Base-by-base conservation (phyloP, 2,797 vertebrate genomes). In the Erpetoichthys calabaricus region DNA sequence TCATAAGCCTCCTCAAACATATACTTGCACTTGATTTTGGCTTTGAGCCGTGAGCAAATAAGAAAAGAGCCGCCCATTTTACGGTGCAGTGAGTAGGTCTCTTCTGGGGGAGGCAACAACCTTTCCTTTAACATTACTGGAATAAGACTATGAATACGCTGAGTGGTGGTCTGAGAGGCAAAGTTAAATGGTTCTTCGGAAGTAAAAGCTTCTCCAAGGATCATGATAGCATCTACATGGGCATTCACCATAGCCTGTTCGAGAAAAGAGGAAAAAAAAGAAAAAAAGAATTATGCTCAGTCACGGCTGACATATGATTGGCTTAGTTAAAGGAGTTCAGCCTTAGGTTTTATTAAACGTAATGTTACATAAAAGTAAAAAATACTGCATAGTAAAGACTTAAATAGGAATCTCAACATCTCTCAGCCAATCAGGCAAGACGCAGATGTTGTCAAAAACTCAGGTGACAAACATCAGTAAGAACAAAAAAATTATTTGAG, bases 31-130 rank as follows among this genome's bases (percentile, higher is more conserved):
- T 68, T 7, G 58, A 99, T 86, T 67, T 84, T 75, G 4, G 92
- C 91, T 53, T 90, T 72, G 47, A 99, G 83, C 68, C 89, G 91
- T 56, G 95, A 92, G 79, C 96, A 99, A 80, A 99, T 97, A 53
- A 99, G 94, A 74, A 99, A 99, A 1, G 95, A 97, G 60, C 95
- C 95, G 0, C 92, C 94, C 94, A 99, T 98, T 80, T 99, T 99
- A 44, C 95, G 82, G 73, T 99, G 95, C 53, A 99, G 86, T 0
- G 95, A 98, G 69, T 99, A 99, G 6, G 94, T 97, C 75, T 99
- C 94, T 73, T 96, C 91, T 0, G 96, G 96, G 0, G 96, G 95
- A 2, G 96, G 94, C 7, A 93, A 62, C 2, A 99, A 90, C 3
- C 95, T 83, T 58, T 98, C 93, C 67, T 83, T 94, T 67, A 99